Evolutionary conservation across 2,797 vertebrate genomes (phyloP).

Genomic region (Denticeps clupeoides): DNA sequence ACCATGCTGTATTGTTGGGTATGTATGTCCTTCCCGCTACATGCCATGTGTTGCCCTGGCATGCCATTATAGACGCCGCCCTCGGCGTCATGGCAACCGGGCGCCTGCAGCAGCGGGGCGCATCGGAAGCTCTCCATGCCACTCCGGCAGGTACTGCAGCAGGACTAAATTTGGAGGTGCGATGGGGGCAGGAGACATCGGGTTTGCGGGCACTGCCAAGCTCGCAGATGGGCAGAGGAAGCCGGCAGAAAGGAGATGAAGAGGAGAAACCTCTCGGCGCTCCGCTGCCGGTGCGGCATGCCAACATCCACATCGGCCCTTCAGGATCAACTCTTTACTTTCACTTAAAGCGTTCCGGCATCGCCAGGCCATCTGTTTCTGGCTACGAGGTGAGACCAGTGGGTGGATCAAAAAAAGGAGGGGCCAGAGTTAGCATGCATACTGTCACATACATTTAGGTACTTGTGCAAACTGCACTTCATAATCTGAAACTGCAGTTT

Average conservation of each 20-base stretch:
- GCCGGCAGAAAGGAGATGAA: conserved; percentile 26
- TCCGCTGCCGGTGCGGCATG: conserved; percentile 16
- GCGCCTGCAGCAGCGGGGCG: conserved; percentile 10
- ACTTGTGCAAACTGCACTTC: too few species aligned
- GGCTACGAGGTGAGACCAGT: conserved; percentile 15
- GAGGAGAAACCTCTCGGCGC: conserved; percentile 10
- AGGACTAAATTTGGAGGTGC: conserved; percentile 26
- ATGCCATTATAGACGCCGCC: conserved; percentile 4
- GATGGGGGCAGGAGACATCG: conserved; percentile 18
- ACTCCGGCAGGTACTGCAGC: conserved; percentile 14
- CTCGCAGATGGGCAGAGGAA: conserved; percentile 30
- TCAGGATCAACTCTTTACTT: conserved; percentile 13
- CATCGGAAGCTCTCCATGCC: conserved; percentile 16
- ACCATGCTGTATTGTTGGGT: too few species aligned
- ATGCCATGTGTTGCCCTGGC: conserved; percentile 5
- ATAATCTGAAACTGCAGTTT: too few species aligned
- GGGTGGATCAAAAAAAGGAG: too few species aligned
- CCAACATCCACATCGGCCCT: conserved; percentile 24
- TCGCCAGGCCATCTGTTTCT: conserved; percentile 21
- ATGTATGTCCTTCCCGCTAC: too few species aligned
- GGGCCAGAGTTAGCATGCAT: too few species aligned
- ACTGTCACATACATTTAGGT: too few species aligned
- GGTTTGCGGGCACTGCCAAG: conserved; percentile 26
- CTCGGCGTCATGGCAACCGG: conserved; percentile 14
- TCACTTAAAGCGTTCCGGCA: conserved; percentile 12